These are phyloP conservation scores for Brachionus asplanchnoidis DNA, from an alignment of 1,140 invertebrate species.

Conservation along the genomic window DNA sequence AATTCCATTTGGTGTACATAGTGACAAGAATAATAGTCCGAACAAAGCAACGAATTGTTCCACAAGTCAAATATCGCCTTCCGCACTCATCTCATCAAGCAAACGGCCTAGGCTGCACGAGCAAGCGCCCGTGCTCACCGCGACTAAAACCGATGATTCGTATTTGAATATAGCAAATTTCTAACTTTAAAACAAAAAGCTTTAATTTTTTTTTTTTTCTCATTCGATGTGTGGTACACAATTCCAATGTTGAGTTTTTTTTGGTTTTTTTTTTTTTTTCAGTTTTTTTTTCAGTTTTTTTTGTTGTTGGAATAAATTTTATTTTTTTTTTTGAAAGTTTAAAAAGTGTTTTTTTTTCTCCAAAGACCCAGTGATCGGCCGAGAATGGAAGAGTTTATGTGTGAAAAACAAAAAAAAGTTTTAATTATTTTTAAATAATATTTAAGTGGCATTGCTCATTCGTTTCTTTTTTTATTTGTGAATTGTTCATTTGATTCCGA, in stretches of 20 bases:
- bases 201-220: not conserved
- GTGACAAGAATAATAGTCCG: not conserved
- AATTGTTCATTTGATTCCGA: not conserved
- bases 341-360: not conserved
- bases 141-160: not conserved
- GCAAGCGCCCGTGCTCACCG: not conserved
- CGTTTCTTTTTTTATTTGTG: not conserved
- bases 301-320: not conserved
- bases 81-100: not conserved
- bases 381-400: not conserved
- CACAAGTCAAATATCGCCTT: constrained; percentile 2
- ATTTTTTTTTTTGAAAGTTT: not conserved
- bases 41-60: not conserved
- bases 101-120: not conserved
- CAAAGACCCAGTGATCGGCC: not conserved
- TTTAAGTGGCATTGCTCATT: not conserved
- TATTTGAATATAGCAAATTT: constrained; percentile 24
- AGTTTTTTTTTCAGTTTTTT: no score
- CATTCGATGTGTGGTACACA: not conserved
- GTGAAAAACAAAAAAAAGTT: not conserved
- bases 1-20: not conserved
- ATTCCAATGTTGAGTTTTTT: not conserved
- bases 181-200: not conserved
- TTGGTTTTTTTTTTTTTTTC: not conserved
- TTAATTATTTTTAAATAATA: not conserved